Evolutionary conservation across 2,797 vertebrate species (phyloP).

Genomic region (Lepus townsendii): DNA sequence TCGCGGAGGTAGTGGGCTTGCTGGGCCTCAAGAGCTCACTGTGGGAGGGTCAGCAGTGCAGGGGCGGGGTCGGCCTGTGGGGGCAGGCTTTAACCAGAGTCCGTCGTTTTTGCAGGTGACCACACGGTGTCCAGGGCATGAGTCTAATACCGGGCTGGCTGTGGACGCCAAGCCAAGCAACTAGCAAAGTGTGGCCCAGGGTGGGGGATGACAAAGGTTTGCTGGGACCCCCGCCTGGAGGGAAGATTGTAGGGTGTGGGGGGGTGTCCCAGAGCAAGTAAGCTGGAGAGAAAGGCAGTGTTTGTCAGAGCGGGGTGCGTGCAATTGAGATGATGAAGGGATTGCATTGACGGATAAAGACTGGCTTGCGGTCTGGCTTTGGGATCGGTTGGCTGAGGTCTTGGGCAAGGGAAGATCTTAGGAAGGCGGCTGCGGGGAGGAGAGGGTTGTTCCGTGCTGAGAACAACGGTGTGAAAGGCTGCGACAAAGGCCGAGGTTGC

Average conservation of each 20-base stretch:
- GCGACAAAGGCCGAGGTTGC: background rate
- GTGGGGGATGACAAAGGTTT: background rate
- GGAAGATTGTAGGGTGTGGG: background rate
- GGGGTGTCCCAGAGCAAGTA: background rate
- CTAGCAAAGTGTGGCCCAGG: background rate
- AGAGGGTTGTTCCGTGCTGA: background rate
- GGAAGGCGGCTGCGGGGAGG: background rate
- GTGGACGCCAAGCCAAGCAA: background rate
- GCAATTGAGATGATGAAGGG: background rate
- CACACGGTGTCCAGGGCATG: background rate
- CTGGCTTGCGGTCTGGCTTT: background rate
- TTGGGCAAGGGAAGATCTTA: background rate
- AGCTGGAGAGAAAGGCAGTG: conserved; percentile 23
- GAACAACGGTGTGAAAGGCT: background rate
- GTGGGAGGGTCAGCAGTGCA: background rate
- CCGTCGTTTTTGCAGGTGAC: background rate
- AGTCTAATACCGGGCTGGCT: no score
- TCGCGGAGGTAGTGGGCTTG: background rate
- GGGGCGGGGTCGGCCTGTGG: background rate
- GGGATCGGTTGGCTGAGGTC: background rate
- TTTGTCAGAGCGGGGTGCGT: background rate
- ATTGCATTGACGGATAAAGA: background rate
- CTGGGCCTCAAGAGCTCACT: conserved; percentile 19
- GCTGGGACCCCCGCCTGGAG: background rate
- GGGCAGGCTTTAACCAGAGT: background rate